phyloP scores from a whole-genome alignment of 1,140 invertebrate species.

The Antheraea pernyi region DNA sequence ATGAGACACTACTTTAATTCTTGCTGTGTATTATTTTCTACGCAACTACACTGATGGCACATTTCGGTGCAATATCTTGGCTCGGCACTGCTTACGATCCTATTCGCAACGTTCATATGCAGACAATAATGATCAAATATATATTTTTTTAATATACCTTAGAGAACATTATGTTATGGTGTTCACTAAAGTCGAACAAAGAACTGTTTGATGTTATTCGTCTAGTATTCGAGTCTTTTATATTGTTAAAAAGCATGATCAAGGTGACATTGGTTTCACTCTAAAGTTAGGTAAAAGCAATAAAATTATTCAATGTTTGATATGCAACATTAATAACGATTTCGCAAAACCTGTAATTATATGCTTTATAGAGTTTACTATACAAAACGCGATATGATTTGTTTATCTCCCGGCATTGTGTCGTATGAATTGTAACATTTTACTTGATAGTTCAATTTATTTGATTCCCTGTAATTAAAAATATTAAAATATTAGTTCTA shows the following conservation, averaged over 20 bases:
- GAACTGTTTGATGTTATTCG: constrained; percentile 4
- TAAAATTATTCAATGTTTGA: constrained; percentile 9
- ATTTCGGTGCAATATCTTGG: too few species aligned
- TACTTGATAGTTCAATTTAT: background rate
- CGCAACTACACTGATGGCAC: too few species aligned
- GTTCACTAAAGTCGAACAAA: constrained; percentile 3
- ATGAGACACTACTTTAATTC: too few species aligned
- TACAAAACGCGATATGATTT: too few species aligned
- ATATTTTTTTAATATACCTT: background rate
- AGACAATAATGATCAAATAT: background rate
- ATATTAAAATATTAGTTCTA: too few species aligned
- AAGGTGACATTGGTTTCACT: constrained; percentile 4
- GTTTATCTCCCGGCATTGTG: too few species aligned
- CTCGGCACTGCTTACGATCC: too few species aligned
- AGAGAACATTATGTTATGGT: constrained; percentile 8
- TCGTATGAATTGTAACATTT: too few species aligned
- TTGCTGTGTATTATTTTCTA: too few species aligned
- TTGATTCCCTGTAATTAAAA: too few species aligned
- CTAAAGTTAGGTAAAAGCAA: background rate
- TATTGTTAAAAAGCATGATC: constrained; percentile 6
- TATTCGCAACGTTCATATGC: background rate
- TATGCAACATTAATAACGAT: background rate
- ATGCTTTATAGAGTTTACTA: too few species aligned
- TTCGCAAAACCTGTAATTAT: background rate
- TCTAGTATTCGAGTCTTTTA: constrained; percentile 8